Percentiles rank a stretch among this genome's conserved stretches.
Conservation (phyloP, 2,113 vertebrate genomes). For the Theristicus caerulescens region DNA sequence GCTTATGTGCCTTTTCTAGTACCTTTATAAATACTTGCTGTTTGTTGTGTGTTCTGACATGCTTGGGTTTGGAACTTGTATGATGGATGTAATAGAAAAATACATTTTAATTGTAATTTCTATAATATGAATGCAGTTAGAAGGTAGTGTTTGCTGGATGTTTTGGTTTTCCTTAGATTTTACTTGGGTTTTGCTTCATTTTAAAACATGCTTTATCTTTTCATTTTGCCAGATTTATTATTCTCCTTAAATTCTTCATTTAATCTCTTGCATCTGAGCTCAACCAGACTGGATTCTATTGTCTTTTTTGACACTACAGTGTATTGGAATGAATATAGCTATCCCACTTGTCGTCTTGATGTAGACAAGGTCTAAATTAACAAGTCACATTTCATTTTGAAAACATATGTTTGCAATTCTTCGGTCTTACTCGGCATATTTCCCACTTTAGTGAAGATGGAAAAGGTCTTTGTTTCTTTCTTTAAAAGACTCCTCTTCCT, state of each 20-base stretch:
- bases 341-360: constrained; percentile 43
- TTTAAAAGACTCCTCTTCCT: constrained; percentile 18
- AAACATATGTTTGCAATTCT: constrained; percentile 71
- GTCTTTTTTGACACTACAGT: constrained; percentile 41
- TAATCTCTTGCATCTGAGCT: constrained; percentile 46
- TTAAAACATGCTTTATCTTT: constrained; percentile 17
- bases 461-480: constrained; percentile 50
- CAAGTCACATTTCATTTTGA: constrained; percentile 64
- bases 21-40: neutral
- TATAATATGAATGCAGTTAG: neutral
- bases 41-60: neutral
- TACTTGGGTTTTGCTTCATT: neutral
- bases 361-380: constrained; percentile 67
- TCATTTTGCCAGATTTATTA: constrained; percentile 48
- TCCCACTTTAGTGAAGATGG: constrained; percentile 28
- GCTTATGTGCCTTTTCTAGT: neutral
- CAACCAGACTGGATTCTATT: constrained; percentile 38
- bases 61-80: neutral
- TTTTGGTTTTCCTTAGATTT: neutral
- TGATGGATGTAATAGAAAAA: neutral
- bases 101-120: neutral
- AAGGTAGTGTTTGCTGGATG: neutral
- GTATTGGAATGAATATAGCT: constrained; percentile 58
- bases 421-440: constrained; percentile 37
- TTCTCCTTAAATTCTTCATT: constrained; percentile 50